phyloP scores from a whole-genome alignment of 2,888 invertebrate species.

The Saturnia pavonia region DNA sequence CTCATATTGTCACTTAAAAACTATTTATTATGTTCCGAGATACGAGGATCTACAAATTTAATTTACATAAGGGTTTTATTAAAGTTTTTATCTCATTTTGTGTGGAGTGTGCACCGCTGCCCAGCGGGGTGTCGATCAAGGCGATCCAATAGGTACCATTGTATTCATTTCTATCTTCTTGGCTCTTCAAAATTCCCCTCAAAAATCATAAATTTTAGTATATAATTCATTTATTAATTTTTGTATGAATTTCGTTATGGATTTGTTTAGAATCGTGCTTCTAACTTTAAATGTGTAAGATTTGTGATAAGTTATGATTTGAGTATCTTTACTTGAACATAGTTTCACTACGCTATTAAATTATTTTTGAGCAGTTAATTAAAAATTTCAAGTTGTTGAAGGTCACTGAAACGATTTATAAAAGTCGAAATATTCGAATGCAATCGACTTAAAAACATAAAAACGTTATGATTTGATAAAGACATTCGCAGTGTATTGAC shows the following conservation, averaged over 20 bases:
- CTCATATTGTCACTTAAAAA: conserved; percentile 45
- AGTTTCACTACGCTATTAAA: not conserved
- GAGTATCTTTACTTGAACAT: not conserved
- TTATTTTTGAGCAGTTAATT: not conserved
- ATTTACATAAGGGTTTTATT: conserved; percentile 77
- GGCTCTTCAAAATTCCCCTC: conserved; percentile 70
- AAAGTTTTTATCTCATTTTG: conserved; percentile 69
- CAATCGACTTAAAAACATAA: not conserved
- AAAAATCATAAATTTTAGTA: conserved; percentile 72
- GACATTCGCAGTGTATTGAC: conserved; percentile 2
- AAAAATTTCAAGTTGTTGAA: not conserved
- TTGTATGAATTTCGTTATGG: conserved; percentile 37
- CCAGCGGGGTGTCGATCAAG: conserved; percentile 64
- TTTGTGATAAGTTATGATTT: not conserved
- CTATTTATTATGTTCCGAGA: conserved; percentile 50
- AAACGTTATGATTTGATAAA: not conserved
- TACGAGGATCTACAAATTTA: conserved; percentile 67
- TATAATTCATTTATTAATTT: conserved; percentile 65
- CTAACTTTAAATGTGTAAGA: not conserved
- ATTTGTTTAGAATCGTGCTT: not conserved
- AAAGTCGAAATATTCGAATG: conserved; percentile 7
- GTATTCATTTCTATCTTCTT: conserved; percentile 69
- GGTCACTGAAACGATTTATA: not conserved
- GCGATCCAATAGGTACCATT: conserved; percentile 60
- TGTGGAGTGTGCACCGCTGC: conserved; percentile 60